Conservation (phyloP, 2,797 vertebrate genomes). For the Coracias cyanogaster region DNA sequence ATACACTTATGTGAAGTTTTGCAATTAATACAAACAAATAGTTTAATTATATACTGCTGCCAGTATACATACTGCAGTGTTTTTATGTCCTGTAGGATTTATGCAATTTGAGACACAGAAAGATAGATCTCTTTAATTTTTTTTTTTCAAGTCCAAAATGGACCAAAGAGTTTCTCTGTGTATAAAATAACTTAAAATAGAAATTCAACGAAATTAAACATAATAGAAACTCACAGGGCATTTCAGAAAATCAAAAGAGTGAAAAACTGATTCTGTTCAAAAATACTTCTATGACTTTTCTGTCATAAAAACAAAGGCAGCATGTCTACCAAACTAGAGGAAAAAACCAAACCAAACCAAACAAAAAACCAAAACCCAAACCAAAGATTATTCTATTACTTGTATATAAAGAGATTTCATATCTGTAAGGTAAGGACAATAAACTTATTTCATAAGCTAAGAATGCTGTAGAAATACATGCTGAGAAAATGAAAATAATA, state of each 20-base stretch:
- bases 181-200: background rate
- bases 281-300: background rate
- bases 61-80: background rate
- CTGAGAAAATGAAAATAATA: background rate
- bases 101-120: background rate
- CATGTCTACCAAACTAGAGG: background rate
- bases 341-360: background rate
- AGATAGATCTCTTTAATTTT: background rate
- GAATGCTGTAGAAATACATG: background rate
- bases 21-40: background rate
- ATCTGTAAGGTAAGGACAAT: background rate
- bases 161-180: background rate
- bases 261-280: background rate
- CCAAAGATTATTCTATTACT: background rate
- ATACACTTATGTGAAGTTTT: background rate
- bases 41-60: background rate
- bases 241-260: background rate
- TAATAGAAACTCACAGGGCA: background rate
- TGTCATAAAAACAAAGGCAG: background rate
- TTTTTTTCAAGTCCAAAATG: background rate
- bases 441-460: background rate
- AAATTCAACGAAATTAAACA: background rate
- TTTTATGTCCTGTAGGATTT: background rate
- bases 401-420: background rate
- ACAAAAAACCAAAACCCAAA: accelerated